phyloP scores from a whole-genome alignment of 2,113 vertebrate genomes.

The Meriones unguiculatus region DNA sequence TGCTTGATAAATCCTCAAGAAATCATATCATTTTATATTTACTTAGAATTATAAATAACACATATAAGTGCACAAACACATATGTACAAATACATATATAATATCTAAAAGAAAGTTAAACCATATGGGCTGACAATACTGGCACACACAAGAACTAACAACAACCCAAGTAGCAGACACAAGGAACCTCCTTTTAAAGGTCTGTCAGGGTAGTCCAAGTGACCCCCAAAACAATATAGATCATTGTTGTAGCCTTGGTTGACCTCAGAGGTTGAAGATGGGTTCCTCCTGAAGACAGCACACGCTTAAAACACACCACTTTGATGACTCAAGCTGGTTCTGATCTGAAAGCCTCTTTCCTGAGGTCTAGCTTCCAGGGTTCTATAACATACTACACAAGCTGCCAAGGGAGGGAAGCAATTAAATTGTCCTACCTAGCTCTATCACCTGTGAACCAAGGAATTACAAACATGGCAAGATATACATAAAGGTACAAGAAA shows the following conservation, averaged over 20 bases:
- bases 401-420: not conserved
- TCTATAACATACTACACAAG: not conserved
- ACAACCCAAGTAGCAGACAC: not conserved
- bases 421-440: not conserved
- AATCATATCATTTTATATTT: not conserved
- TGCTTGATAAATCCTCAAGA: not conserved
- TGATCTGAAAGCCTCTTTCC: not conserved
- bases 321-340: not conserved
- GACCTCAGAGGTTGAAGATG: not conserved
- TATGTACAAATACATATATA: not conserved
- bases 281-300: not conserved
- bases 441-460: not conserved
- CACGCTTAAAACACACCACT: not conserved
- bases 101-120: not conserved
- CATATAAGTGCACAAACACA: not conserved
- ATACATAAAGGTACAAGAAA: not conserved
- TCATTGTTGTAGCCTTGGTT: not conserved
- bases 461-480: not conserved
- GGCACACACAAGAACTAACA: not conserved
- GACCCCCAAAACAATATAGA: not conserved
- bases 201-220: not conserved
- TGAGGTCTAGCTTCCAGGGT: not conserved
- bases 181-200: not conserved
- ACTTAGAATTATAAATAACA: not conserved
- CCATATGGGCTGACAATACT: not conserved